phyloP scores from a whole-genome alignment of 1,140 invertebrate species.

The Rhizoglyphus robini region DNA sequence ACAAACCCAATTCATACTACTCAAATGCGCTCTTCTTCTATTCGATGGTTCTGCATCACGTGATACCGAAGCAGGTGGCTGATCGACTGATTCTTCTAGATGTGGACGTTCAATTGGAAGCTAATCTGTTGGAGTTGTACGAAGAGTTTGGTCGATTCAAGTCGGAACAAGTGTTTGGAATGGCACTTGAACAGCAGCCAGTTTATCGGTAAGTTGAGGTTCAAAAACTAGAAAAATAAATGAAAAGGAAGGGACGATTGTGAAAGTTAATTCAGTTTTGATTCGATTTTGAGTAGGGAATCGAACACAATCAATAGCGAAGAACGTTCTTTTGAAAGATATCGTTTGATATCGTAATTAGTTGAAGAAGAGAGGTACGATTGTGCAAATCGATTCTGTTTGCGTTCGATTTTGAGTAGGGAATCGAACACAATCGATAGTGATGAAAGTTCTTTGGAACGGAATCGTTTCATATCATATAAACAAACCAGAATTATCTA shows the following conservation, averaged over 20 bases:
- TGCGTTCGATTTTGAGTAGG: too few species aligned
- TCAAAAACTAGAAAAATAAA: not conserved
- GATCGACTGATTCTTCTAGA: conserved; percentile 57
- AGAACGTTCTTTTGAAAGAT: too few species aligned
- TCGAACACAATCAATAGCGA: too few species aligned
- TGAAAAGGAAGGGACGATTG: too few species aligned
- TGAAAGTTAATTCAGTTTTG: not conserved
- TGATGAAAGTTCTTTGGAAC: too few species aligned
- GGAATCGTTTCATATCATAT: too few species aligned
- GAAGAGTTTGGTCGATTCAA: conserved; percentile 51
- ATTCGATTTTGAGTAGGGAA: not conserved
- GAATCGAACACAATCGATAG: too few species aligned
- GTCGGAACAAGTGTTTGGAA: conserved; percentile 48
- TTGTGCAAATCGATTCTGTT: too few species aligned
- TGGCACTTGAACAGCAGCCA: conserved; percentile 60
- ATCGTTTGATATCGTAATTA: too few species aligned
- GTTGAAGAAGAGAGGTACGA: too few species aligned
- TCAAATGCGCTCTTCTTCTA: conserved; percentile 66
- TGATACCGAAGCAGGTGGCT: conserved; percentile 40
- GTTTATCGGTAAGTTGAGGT: conserved; percentile 48
- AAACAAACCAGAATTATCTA: too few species aligned
- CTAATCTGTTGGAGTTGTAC: conserved; percentile 52
- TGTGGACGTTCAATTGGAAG: conserved; percentile 59
- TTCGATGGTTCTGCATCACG: conserved; percentile 55
- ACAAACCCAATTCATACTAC: conserved; percentile 61